Conservation (phyloP, 2,113 vertebrate species). For the Pseudolaguvia tuberculata region DNA sequence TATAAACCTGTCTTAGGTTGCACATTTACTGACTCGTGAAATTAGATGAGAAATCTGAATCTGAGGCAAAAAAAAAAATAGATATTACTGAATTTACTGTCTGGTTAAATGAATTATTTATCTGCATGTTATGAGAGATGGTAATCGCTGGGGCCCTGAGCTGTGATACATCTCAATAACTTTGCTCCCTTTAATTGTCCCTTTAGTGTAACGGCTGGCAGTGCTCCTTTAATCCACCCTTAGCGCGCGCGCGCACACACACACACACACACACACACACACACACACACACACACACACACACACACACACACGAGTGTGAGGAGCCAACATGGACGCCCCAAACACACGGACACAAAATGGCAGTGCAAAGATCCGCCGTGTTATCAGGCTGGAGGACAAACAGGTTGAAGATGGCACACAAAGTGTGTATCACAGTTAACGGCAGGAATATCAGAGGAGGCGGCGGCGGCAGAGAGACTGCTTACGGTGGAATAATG, state of each 20-base stretch:
- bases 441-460: slow-evolving; percentile 10
- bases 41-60: background rate
- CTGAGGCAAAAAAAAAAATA: background rate
- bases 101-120: slow-evolving; percentile 1
- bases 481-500: slow-evolving; percentile 30
- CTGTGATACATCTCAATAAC: slow-evolving; percentile 11
- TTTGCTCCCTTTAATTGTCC: slow-evolving; percentile 22
- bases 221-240: slow-evolving; percentile 42
- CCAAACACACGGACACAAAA: slow-evolving; percentile 49
- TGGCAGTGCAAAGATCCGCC: slow-evolving; percentile 51
- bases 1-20: background rate
- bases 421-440: slow-evolving; percentile 30
- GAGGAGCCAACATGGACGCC: slow-evolving; percentile 51
- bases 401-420: slow-evolving; percentile 39
- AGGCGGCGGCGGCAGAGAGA: slow-evolving; percentile 34
- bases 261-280: slow-evolving; percentile 45
- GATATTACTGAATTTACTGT: background rate
- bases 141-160: slow-evolving; percentile 5
- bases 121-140: slow-evolving; percentile 2
- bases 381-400: slow-evolving; percentile 46
- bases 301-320: slow-evolving; percentile 42
- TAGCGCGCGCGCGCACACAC: slow-evolving; percentile 46
- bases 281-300: slow-evolving; percentile 42
- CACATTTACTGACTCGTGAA: background rate
- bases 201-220: slow-evolving; percentile 31